A percentile compares a stretch with the other conserved stretches of the same genome.
Evolutionary conservation across 2,113 vertebrate species (phyloP).

Genomic region (Nothobranchius kuhntae): DNA sequence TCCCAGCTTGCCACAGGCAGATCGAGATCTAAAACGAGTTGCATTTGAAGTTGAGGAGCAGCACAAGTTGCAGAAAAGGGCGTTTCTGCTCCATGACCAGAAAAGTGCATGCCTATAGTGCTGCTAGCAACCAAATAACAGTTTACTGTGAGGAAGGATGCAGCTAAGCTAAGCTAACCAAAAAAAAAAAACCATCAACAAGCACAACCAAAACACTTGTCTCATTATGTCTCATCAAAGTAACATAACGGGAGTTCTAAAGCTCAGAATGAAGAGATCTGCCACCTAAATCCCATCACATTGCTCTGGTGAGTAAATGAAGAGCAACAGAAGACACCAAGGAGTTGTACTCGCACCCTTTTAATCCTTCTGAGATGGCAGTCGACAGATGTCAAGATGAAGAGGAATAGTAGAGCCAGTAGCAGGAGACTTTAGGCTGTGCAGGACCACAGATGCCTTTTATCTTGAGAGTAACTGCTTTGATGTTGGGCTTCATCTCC

Average conservation of each 20-base stretch:
- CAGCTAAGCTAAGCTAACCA: neutral
- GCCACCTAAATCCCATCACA: constrained; percentile 8
- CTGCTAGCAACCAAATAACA: constrained; percentile 37
- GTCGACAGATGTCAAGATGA: constrained; percentile 15
- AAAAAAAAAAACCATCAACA: neutral
- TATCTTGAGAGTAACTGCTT: constrained; percentile 10
- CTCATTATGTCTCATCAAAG: constrained; percentile 10
- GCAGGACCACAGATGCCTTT: constrained; percentile 27
- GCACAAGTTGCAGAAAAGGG: constrained; percentile 20
- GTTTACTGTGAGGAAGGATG: constrained; percentile 8
- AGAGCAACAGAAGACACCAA: neutral
- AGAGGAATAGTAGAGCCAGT: constrained; percentile 27
- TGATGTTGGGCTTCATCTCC: constrained; percentile 27
- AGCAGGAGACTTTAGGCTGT: constrained; percentile 24
- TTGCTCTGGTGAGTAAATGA: constrained; percentile 15
- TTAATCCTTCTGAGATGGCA: constrained; percentile 26
- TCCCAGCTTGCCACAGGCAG: constrained; percentile 39
- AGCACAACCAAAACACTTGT: constrained; percentile 12
- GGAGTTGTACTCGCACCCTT: constrained; percentile 20
- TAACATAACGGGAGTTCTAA: neutral
- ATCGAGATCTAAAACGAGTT: constrained; percentile 32
- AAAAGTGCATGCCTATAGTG: constrained; percentile 19
- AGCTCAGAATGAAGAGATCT: constrained; percentile 1
- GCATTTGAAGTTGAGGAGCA: constrained; percentile 15
- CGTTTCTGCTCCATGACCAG: constrained; percentile 34